Evolutionary conservation across 2,113 vertebrate genomes (phyloP).

Genomic region (Dicaeum eximium): DNA sequence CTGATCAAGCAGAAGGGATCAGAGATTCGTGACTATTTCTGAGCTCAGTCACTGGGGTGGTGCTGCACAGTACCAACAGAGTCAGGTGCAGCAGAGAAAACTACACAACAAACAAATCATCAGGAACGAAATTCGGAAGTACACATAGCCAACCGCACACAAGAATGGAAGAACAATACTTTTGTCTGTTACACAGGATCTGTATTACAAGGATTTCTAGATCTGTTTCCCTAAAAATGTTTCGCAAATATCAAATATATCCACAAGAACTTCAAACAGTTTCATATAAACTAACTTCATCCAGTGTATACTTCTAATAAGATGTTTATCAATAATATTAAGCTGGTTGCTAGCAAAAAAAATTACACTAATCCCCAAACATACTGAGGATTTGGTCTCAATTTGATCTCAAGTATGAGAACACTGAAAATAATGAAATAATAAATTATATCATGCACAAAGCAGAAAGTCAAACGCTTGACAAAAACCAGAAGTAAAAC

Average conservation of each 20-base stretch:
- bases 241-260: background rate
- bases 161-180: background rate
- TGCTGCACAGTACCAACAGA: background rate
- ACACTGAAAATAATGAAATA: background rate
- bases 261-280: background rate
- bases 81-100: background rate
- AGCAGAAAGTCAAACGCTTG: background rate
- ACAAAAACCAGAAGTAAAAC: background rate
- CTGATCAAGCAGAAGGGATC: background rate
- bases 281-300: background rate
- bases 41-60: background rate
- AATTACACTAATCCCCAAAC: background rate
- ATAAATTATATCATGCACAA: background rate
- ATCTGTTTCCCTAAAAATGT: background rate
- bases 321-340: background rate
- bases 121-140: background rate
- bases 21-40: background rate
- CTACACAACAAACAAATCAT: background rate
- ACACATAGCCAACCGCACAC: background rate
- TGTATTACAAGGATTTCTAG: background rate
- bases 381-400: background rate
- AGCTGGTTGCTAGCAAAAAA: background rate
- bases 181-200: background rate
- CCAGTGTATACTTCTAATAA: background rate
- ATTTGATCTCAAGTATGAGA: background rate